Evolutionary conservation across 1,140 invertebrate species (phyloP), one percentile per base, ranked within the genome.

Genomic region (Drosophila aff.): DNA sequence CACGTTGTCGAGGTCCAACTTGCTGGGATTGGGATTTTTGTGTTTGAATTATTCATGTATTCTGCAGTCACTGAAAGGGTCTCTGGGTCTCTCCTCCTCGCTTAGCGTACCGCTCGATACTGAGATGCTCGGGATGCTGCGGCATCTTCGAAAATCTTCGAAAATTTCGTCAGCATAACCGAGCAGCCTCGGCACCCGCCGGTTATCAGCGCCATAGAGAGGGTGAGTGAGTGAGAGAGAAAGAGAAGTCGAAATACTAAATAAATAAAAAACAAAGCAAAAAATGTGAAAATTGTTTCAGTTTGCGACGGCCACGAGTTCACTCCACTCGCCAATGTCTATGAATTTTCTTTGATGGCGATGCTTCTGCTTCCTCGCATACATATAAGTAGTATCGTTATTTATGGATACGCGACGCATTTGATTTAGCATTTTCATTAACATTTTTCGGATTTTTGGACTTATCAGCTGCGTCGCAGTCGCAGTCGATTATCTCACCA

Each of bases 11-110:
- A 15, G 43, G 72, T 64, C 82, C 68, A 86, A 71, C 69, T 69
- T 64, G 76, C 26, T 72, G 65, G 46, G 68, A 49, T 63, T 72
- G 65, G 46, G 68, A 49, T 63, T 49, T 72, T 76, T 65, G 66
- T 60, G 73, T 86, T 89, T 89, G 81, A 89, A 87, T 87, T 84
- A 84, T 87, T 89, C 82, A 87, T 87, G 73, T 78, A 72, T 78
- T 87, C 64, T 81, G 84, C 81, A 85, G 60, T 53, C 82, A 63
- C 64, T 80, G 63, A 67, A 85, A 73, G 61, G 23, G 53, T 57
- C 43, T 67, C 33, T 68, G 61, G 23, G 53, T 57, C 43, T 67
- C 33, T 68, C 43, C 55, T 74, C 40, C 69, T 66, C 68, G 71
- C 72, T 83, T 83, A 76, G 76, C 80, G 79, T 80, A 76, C 80